Evolutionary conservation across 23 tunicate species (phyloP), one percentile per base, ranked within the genome.

Genomic region (Halocynthia roretzi): DNA sequence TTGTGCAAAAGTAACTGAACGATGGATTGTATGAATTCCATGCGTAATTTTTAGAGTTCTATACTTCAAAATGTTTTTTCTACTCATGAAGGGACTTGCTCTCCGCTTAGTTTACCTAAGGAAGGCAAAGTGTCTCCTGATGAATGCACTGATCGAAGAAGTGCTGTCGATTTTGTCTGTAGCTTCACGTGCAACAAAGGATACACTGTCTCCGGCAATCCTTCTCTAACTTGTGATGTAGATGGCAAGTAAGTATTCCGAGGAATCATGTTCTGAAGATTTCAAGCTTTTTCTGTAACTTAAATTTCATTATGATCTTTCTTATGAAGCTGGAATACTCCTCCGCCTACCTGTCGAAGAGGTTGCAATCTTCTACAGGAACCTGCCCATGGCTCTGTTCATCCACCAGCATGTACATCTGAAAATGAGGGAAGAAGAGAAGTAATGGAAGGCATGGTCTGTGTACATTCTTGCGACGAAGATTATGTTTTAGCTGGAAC

Each of bases 151-250:
- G 81, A 67, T 44, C 73, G 54, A 9, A 49, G 86, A 20, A 80
- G 50, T 48, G 76, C 81, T 51, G 78, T 77, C 54, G 87, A 84
- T 51, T 72, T 61, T 21, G 14, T 21, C 6, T 88, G 95, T 55
- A 88, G 80, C 67, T 88, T 77, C 57, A 20, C 77, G 51, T 88
- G 95, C 80, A 40, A 56, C 9, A 83, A 88, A 50, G 84, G 95
- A 19, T 83, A 52, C 60, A 56, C 81, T 8, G 57, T 88, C 22
- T 82, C 83, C 60, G 95, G 95, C 44, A 83, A 82, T 57, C 95
- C 95, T 9, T 77, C 87, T 48, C 52, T 83, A 15, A 54, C 57
- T 22, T 88, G 95, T 88, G 95, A 88, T 67, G 61, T 74, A 18
- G 83, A 83, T 74, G 95, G 95, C 68, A 88, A 84, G 95, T 83